Percentiles rank a stretch among this genome's conserved stretches.
phyloP scores from a whole-genome alignment of 2,888 invertebrate species.

The Agonopterix alstromeriana region DNA sequence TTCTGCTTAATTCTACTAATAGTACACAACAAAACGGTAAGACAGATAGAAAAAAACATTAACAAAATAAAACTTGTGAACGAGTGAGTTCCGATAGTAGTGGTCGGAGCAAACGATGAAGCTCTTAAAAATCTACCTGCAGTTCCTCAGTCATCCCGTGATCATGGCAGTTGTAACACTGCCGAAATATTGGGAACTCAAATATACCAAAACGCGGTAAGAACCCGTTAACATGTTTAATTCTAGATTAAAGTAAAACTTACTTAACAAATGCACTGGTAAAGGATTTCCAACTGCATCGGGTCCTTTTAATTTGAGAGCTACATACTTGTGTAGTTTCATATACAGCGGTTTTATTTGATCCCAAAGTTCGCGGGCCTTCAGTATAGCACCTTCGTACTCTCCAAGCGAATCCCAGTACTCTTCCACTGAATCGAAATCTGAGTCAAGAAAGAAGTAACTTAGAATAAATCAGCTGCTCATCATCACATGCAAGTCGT shows the following conservation, averaged over 20 bases:
- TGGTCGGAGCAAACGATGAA: no score
- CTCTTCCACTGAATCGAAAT: conserved; percentile 54
- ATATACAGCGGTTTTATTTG: conserved; percentile 72
- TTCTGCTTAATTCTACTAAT: not conserved
- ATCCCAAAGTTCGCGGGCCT: conserved; percentile 73
- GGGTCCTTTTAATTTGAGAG: conserved; percentile 57
- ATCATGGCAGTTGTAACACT: no score
- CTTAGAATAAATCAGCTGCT: no score
- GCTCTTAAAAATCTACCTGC: no score
- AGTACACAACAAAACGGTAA: not conserved
- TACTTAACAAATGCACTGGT: conserved; percentile 72
- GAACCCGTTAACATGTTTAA: no score
- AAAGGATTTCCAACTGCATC: conserved; percentile 65
- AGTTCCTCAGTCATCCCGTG: no score
- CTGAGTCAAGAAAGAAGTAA: conserved; percentile 25
- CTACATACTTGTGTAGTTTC: conserved; percentile 73
- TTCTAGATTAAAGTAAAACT: conserved; percentile 37
- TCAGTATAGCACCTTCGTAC: conserved; percentile 65
- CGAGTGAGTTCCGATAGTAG: no score
- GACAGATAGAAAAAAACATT: no score
- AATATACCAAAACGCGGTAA: no score
- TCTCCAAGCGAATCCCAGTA: conserved; percentile 77
- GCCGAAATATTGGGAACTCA: no score
- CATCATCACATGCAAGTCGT: no score
- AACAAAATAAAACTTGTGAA: conserved; percentile 31